Base-by-base conservation (phyloP, 2,888 invertebrate species). In the Agrotis puta region DNA sequence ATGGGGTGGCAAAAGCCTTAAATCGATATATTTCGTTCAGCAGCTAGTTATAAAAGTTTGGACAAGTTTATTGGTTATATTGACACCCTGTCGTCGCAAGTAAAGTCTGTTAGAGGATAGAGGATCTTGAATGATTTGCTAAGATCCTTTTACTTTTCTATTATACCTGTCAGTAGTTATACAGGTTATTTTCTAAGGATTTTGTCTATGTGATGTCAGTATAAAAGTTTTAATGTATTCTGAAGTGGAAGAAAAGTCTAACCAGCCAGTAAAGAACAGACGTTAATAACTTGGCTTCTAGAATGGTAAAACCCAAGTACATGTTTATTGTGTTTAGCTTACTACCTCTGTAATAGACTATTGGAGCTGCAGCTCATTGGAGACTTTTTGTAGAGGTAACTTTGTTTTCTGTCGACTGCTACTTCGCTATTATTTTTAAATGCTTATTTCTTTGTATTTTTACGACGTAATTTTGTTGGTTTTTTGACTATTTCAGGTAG, bases 1-100 rank as follows among this genome's bases (percentile, higher is more conserved):
- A 93, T 93, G 88, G 94, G 94, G 94, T 94, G 93, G 93, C 90
- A 92, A 90, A 94, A 92, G 92, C 89, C 91, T 92, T 90, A 92
- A 94, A 95, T 95, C 95, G 92, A 94, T 95, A 95, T 92, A 94
- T 91, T 93, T 92, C 92, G 92, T 94, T 94, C 90, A 87, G 88
- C 83, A 88, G 89, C 91, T 94, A 92, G 94, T 94, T 94, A 93
- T 90, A 89, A 91, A 94, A 94, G 90, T 94, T 94, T 82, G 83
- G 89, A 90, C 87, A 88, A 92, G 87, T 93, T 92, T 93, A 94
- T 94, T 93, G 93, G 91, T 89, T 93, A 92, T 92, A 94, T 94
- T 94, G 94, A 94, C 94, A 90, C 81, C 79, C 85, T 91, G 93
- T 92, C 92, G 90, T 80, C 82, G 78, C 48, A 77, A 91, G 89